phyloP scores from a whole-genome alignment of 2,888 invertebrate genomes.

The Diadegma fenestrale region DNA sequence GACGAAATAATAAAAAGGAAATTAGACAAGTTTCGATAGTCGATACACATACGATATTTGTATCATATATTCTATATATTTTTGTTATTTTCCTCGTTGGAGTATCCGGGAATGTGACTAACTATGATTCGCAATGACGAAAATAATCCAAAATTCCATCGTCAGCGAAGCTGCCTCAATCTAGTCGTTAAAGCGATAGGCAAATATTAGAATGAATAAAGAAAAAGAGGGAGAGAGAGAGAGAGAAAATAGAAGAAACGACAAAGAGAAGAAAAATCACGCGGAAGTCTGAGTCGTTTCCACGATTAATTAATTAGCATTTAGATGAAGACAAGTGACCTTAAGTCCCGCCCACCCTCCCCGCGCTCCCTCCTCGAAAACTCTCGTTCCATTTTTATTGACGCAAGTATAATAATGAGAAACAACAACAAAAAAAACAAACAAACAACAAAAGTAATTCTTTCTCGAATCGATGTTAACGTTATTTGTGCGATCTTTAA shows the following conservation, averaged over 20 bases:
- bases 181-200: constrained; percentile 69
- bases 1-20: constrained; percentile 3
- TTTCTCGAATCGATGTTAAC: constrained; percentile 44
- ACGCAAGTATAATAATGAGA: constrained; percentile 5
- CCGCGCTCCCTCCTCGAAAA: constrained; percentile 47
- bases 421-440: not conserved
- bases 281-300: constrained; percentile 49
- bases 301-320: constrained; percentile 67
- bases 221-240: constrained; percentile 17
- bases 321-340: constrained; percentile 80
- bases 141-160: constrained; percentile 40
- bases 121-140: constrained; percentile 41
- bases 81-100: constrained; percentile 7
- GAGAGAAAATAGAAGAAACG: constrained; percentile 32
- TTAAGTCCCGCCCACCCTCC: constrained; percentile 75
- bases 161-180: constrained; percentile 68
- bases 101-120: constrained; percentile 13
- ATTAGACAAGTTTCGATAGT: constrained; percentile 3
- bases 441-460: not conserved
- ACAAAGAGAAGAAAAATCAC: constrained; percentile 33
- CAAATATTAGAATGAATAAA: constrained; percentile 40
- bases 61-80: constrained; percentile 7
- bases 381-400: constrained; percentile 42
- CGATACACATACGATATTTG: constrained; percentile 2
- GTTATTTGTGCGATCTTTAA: constrained; percentile 30